These are phyloP conservation scores for Coptodon rendalli DNA, from an alignment of 2,113 vertebrate species.

Conservation along the genomic window DNA sequence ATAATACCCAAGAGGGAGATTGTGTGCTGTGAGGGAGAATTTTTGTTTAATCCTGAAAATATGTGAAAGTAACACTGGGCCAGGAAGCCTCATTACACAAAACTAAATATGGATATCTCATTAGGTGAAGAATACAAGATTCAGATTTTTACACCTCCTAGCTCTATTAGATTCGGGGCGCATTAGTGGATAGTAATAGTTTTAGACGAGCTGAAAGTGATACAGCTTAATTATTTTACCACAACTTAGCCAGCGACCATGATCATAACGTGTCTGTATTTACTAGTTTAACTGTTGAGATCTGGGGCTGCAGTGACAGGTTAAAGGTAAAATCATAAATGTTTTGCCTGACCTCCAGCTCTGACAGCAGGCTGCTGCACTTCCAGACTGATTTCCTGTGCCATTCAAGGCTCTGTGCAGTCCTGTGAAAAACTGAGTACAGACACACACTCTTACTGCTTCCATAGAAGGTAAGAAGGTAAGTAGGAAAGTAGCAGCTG, in stretches of 20 bases:
- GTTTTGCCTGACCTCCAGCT: not conserved
- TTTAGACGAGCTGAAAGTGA: not conserved
- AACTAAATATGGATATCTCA: constrained; percentile 10
- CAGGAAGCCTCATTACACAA: constrained; percentile 10
- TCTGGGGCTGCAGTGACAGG: not conserved
- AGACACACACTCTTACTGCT: not conserved
- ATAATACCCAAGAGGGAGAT: constrained; percentile 6
- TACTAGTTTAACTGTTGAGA: not conserved
- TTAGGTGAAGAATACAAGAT: constrained; percentile 1
- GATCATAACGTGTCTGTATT: not conserved
- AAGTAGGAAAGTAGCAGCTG: not conserved
- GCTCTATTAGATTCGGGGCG: not conserved
- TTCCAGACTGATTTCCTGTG: not conserved
- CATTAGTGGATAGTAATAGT: not conserved
- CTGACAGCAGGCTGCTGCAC: not conserved
- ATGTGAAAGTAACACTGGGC: constrained; percentile 9
- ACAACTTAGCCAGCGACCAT: not conserved
- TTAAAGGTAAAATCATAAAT: not conserved
- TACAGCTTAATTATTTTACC: not conserved
- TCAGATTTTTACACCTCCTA: not conserved
- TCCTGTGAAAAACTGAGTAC: not conserved
- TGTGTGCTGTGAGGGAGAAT: constrained; percentile 15
- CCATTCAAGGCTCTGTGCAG: not conserved
- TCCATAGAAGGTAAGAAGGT: not conserved
- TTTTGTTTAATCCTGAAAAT: constrained; percentile 17